A percentile compares a stretch with the other conserved stretches of the same genome.
These are phyloP conservation scores for Cuculus canorus DNA, from an alignment of 2,797 vertebrate genomes.

Conservation along the genomic window DNA sequence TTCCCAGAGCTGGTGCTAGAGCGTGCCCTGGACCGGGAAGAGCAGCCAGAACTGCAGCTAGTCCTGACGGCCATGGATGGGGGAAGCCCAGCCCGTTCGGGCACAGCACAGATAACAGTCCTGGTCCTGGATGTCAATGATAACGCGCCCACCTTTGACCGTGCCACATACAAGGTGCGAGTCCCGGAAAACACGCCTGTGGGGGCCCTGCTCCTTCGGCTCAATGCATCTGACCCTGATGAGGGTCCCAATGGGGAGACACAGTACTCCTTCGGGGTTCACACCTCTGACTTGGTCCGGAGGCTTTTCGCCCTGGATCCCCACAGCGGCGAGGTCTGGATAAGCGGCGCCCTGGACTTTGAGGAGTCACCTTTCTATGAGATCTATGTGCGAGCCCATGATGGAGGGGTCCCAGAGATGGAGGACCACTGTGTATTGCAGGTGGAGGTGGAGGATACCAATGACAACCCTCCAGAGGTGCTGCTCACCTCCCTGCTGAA, in stretches of 20 bases:
- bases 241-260: conserved; percentile 88
- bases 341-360: conserved; percentile 88
- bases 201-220: conserved; percentile 86
- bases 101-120: conserved; percentile 86
- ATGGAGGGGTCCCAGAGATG: conserved; percentile 90
- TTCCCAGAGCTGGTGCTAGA: conserved; percentile 93
- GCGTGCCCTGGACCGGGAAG: conserved; percentile 89
- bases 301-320: conserved; percentile 87
- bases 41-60: conserved; percentile 85
- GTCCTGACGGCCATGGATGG: conserved; percentile 91
- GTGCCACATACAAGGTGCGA: conserved; percentile 81
- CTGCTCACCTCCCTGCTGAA: conserved; percentile 87
- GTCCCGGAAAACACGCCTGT: conserved; percentile 86
- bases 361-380: conserved; percentile 87
- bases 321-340: conserved; percentile 85
- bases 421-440: conserved; percentile 93
- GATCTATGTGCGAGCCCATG: conserved; percentile 89
- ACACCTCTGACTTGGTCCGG: conserved; percentile 83
- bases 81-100: conserved; percentile 87
- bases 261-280: conserved; percentile 90
- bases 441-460: conserved; percentile 88
- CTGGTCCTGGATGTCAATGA: conserved; percentile 92
- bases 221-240: conserved; percentile 92
- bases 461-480: conserved; percentile 92
- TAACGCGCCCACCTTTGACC: conserved; percentile 89